Conservation (phyloP, 2,888 invertebrate genomes). For the Cephus spinipes region DNA sequence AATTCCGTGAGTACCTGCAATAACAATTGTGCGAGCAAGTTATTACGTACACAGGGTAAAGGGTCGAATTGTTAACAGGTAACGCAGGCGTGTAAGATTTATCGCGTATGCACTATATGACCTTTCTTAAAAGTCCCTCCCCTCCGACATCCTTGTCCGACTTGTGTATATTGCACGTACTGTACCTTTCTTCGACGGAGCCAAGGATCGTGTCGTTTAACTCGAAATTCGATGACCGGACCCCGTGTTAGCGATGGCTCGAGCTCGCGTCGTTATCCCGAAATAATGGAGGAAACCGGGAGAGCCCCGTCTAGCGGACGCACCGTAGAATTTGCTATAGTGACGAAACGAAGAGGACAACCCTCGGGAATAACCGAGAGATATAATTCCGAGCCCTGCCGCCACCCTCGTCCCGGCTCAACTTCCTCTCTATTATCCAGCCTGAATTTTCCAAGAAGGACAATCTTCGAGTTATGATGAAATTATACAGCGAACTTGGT, state of each 20-base stretch:
- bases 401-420: neutral
- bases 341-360: neutral
- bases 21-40: neutral
- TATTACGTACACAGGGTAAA: neutral
- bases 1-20: neutral
- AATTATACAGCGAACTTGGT: neutral
- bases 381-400: neutral
- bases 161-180: too few species aligned
- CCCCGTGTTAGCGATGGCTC: neutral
- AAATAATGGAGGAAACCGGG: neutral
- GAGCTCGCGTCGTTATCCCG: neutral
- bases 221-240: neutral
- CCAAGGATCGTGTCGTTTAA: neutral
- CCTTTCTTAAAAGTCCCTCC: neutral
- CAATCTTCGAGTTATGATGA: neutral
- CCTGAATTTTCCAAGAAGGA: neutral
- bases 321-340: neutral
- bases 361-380: neutral
- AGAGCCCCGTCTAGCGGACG: neutral
- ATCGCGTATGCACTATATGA: neutral
- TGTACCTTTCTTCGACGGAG: neutral
- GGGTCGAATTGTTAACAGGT: neutral
- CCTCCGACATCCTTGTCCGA: neutral
- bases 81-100: neutral
- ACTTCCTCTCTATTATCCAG: neutral